Evolutionary conservation across 2,113 vertebrate genomes (phyloP).

Genomic region (Vimba vimba): DNA sequence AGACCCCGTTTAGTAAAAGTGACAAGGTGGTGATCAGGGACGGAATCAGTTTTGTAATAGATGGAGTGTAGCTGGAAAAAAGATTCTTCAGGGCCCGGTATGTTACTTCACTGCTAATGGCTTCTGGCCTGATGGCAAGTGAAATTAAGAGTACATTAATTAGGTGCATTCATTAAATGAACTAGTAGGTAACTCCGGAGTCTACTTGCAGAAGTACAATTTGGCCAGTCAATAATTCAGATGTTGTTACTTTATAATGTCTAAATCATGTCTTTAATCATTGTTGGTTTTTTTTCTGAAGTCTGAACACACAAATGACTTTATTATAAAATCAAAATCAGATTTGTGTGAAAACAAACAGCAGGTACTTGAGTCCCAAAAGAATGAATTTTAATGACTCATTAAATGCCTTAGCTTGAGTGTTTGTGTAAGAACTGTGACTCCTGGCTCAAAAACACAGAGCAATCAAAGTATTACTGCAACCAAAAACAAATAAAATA

Average conservation of each 20-base stretch:
- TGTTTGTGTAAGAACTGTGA: constrained; percentile 20
- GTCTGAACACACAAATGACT: background rate
- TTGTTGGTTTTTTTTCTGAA: background rate
- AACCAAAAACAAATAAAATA: constrained; percentile 29
- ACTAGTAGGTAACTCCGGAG: constrained; percentile 31
- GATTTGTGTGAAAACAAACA: background rate
- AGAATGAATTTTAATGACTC: background rate
- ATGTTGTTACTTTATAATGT: background rate
- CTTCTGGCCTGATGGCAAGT: constrained; percentile 55
- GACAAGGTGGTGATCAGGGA: background rate
- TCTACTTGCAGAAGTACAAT: constrained; percentile 33
- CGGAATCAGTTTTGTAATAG: constrained; percentile 25
- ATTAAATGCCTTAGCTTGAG: background rate
- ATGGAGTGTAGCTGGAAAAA: constrained; percentile 38
- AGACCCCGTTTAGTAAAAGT: constrained; percentile 15
- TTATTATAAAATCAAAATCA: background rate
- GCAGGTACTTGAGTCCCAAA: constrained; percentile 24
- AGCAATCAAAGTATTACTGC: constrained; percentile 11
- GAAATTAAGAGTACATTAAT: constrained; percentile 57
- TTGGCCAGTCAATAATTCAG: constrained; percentile 18
- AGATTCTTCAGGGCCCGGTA: constrained; percentile 27
- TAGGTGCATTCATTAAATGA: constrained; percentile 53
- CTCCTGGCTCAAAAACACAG: constrained; percentile 26
- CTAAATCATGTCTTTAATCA: background rate
- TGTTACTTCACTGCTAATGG: constrained; percentile 54